phyloP scores from a whole-genome alignment of 2,888 invertebrate genomes.

The Rhagium mordax region DNA sequence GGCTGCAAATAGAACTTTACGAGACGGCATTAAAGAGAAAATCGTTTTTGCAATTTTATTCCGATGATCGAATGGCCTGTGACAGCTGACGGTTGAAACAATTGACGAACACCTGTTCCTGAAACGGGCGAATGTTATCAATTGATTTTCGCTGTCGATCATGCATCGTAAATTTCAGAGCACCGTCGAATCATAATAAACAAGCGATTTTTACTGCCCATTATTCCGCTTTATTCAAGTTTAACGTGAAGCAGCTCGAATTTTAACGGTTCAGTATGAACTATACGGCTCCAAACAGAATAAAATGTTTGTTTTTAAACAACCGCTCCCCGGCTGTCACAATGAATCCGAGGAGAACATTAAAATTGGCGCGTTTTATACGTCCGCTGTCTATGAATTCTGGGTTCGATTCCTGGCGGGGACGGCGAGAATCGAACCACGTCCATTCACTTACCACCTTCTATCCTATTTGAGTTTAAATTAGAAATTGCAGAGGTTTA shows the following conservation, averaged over 20 bases:
- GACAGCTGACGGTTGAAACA: slow-evolving; percentile 50
- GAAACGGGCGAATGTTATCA: slow-evolving; percentile 45
- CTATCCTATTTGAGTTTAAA: too few species aligned
- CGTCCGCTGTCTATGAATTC: too few species aligned
- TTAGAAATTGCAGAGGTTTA: too few species aligned
- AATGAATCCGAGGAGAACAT: too few species aligned
- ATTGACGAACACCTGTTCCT: slow-evolving; percentile 53
- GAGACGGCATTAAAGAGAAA: slow-evolving; percentile 24
- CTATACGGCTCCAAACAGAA: too few species aligned
- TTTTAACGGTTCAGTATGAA: too few species aligned
- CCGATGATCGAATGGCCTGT: slow-evolving; percentile 43
- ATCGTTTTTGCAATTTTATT: slow-evolving; percentile 34
- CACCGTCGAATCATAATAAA: slow-evolving; percentile 7
- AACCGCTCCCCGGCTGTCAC: too few species aligned
- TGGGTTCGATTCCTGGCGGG: too few species aligned
- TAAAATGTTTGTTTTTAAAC: too few species aligned
- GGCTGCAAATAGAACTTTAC: slow-evolving; percentile 8
- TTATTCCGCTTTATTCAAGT: neutral
- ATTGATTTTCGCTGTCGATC: slow-evolving; percentile 44
- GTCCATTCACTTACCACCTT: too few species aligned
- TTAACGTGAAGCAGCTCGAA: neutral
- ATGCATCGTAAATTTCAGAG: neutral
- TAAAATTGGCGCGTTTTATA: too few species aligned
- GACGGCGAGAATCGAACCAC: too few species aligned
- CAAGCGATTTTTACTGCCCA: neutral